phyloP scores from a whole-genome alignment of 2,888 invertebrate species.

The Agrenia bidenticulata region DNA sequence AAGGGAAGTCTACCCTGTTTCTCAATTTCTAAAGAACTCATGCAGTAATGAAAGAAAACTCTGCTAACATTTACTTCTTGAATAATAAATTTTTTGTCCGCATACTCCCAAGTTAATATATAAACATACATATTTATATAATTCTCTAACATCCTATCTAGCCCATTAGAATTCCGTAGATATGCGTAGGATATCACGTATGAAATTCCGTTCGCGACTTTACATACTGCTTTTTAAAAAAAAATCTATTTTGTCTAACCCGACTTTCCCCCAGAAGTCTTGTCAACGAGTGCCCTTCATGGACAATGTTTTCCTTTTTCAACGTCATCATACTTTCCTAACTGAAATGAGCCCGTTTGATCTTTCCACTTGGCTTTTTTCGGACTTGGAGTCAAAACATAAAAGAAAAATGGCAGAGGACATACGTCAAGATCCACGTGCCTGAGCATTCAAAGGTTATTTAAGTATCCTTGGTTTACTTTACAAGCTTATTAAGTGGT shows the following conservation, averaged over 20 bases:
- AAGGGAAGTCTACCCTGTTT: too few species aligned
- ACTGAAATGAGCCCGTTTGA: neutral
- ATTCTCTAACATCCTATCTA: too few species aligned
- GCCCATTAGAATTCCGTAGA: too few species aligned
- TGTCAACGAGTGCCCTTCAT: slow-evolving; percentile 10
- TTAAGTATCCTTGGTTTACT: too few species aligned
- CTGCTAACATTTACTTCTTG: slow-evolving; percentile 1
- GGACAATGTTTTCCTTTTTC: slow-evolving; percentile 13
- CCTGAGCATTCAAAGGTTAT: too few species aligned
- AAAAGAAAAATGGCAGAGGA: neutral
- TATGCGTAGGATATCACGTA: too few species aligned
- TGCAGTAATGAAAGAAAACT: slow-evolving; percentile 14
- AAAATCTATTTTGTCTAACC: slow-evolving; percentile 4
- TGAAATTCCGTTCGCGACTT: too few species aligned
- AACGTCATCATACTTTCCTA: slow-evolving; percentile 1
- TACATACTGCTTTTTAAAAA: slow-evolving; percentile 10
- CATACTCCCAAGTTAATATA: too few species aligned
- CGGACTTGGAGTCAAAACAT: slow-evolving; percentile 11
- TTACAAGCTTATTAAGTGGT: too few species aligned
- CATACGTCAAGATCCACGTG: neutral
- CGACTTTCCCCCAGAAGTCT: neutral
- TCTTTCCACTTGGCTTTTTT: neutral
- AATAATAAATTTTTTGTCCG: neutral
- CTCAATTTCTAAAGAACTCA: slow-evolving; percentile 16
- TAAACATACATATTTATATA: too few species aligned